Percentiles rank a stretch among this genome's conserved stretches.
phyloP scores from a whole-genome alignment of 1,140 invertebrate species.

The Eurosta solidaginis region DNA sequence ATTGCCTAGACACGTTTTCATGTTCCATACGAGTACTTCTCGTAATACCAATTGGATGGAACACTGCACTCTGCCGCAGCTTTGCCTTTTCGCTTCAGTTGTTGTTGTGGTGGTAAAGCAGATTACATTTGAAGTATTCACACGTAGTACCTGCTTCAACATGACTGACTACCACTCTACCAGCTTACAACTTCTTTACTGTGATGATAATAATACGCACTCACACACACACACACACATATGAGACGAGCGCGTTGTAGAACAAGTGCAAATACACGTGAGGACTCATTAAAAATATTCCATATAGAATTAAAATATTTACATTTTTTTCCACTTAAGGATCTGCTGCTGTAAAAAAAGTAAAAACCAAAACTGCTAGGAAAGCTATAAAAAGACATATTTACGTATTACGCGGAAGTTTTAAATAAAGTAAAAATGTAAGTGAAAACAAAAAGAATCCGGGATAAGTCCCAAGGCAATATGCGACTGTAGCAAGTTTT shows the following conservation, averaged over 20 bases:
- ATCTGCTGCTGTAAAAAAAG: background rate
- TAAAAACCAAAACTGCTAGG: background rate
- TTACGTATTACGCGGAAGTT: background rate
- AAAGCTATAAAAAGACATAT: background rate
- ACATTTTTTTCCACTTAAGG: constrained; percentile 4
- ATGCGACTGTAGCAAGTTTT: no score
- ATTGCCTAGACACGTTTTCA: constrained; percentile 9
- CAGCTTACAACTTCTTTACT: background rate
- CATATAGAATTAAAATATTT: constrained; percentile 16
- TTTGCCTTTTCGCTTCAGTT: background rate
- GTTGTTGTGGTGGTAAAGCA: constrained; percentile 14
- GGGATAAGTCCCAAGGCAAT: no score
- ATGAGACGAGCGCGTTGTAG: no score
- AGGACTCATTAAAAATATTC: constrained; percentile 22
- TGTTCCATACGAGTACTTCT: background rate
- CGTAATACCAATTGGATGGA: constrained; percentile 16
- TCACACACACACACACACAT: background rate
- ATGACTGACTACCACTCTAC: background rate
- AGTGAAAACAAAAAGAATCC: no score
- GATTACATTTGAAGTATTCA: constrained; percentile 10
- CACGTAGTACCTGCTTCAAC: background rate
- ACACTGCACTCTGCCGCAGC: background rate
- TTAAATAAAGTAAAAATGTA: no score
- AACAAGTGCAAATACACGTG: background rate
- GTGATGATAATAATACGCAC: background rate